Evolutionary conservation across 2,888 invertebrate species (phyloP), one percentile per base, ranked within the genome.

Genomic region (Brenthis hecate): DNA sequence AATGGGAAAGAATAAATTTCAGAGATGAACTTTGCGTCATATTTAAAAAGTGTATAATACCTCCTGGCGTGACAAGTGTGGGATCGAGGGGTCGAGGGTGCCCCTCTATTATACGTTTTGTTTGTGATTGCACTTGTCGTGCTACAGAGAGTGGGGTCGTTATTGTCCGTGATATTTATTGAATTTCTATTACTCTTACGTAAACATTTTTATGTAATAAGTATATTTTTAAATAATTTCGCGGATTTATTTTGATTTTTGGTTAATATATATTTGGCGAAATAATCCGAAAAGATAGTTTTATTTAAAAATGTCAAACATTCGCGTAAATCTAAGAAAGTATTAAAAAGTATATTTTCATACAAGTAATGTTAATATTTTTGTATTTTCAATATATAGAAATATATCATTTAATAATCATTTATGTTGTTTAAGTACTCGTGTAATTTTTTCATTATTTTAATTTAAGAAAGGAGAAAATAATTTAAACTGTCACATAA

Each of bases 1-100:
- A 65, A 71, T 66, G 60, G 68, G 43, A 68, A 55, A 64, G 68
- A 71, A 72, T 71, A 71, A 65, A 70, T 72, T 72, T 69, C 67
- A 73, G 57, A 65, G 69, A 69, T 66, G 63, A 70, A 74, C 72
- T 83, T 87, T 83, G 83, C 86, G 81, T 87, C 81, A 86, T 83
- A 80, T 82, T 80, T 82, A 85, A 85, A 87, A 86, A 81, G 79
- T 73, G 77, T 78, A 78, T 84, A 56, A 65, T 81, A 77, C 81
- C 84, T 81, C 79, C 77, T 76, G 81, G 85, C 83, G 87, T 86
- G 87, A 89, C 90, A 91, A 91, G 90, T 89, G 82, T 81, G 83
- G 85, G 85, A 83, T 79, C 79, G 80, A 74, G 71, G 82, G 84
- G 80, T 78, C 78, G 75, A 74, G 77, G 78, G 77, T 72, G 74